Evolutionary conservation across 1,140 invertebrate species (phyloP).

Genomic region (Chrysoperla carnea): DNA sequence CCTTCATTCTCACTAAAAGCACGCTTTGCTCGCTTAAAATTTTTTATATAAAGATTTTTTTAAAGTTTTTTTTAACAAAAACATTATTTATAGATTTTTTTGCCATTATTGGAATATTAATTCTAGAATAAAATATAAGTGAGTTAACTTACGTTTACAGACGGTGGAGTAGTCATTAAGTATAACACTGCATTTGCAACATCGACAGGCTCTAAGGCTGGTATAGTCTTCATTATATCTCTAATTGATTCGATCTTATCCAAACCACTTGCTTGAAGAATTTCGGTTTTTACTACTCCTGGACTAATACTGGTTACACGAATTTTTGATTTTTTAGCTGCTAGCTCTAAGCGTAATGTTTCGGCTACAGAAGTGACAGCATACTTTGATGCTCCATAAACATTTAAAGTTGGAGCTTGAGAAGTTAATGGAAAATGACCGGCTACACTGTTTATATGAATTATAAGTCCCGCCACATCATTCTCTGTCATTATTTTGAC

Average conservation of each 20-base stretch:
- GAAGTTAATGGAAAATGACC: conserved; percentile 13
- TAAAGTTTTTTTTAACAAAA: too few species aligned
- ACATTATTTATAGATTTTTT: too few species aligned
- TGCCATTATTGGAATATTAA: too few species aligned
- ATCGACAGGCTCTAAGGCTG: conserved; percentile 24
- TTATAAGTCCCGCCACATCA: conserved; percentile 42
- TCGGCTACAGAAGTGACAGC: conserved; percentile 31
- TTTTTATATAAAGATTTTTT: too few species aligned
- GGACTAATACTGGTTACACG: conserved; percentile 29
- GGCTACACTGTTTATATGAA: conserved; percentile 37
- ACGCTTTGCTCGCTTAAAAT: too few species aligned
- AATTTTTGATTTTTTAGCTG: conserved; percentile 15
- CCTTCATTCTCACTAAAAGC: too few species aligned
- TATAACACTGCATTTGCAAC: conserved; percentile 31
- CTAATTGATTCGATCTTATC: conserved; percentile 6
- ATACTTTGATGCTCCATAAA: conserved; percentile 34
- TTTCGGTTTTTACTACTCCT: conserved; percentile 33
- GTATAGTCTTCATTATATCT: conserved; percentile 9
- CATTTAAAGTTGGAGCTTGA: conserved; percentile 7
- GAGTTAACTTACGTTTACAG: conserved; percentile 29
- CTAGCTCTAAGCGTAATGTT: conserved; percentile 30
- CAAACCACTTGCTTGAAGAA: conserved; percentile 16
- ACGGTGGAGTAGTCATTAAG: conserved; percentile 25
- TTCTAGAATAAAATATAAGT: too few species aligned
- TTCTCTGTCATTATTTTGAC: conserved; percentile 36